Evolutionary conservation across 1,140 invertebrate genomes (phyloP).

Genomic region (Drosophila paulistorum): DNA sequence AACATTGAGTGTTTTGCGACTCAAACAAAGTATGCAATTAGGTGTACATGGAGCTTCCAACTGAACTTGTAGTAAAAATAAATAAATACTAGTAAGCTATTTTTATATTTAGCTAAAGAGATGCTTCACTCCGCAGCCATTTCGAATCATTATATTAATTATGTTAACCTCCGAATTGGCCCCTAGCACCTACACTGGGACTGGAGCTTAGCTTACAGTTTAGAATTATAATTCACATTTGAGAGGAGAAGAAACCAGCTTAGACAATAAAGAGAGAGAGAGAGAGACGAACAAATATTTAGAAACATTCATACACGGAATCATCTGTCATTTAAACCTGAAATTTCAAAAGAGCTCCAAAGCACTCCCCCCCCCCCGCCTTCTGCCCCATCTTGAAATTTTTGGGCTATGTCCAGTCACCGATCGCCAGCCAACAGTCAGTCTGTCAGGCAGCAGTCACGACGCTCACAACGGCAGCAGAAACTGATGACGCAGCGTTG

Average conservation of each 20-base stretch:
- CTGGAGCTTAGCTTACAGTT: slow-evolving; percentile 62
- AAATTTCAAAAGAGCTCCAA: slow-evolving; percentile 55
- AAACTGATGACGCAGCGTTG: slow-evolving; percentile 65
- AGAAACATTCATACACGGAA: slow-evolving; percentile 34
- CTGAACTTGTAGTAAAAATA: not conserved
- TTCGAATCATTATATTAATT: slow-evolving; percentile 51
- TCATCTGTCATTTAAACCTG: slow-evolving; percentile 60
- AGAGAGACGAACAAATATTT: slow-evolving; percentile 26
- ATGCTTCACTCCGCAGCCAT: slow-evolving; percentile 36
- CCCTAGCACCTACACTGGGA: slow-evolving; percentile 24
- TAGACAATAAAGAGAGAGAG: slow-evolving; percentile 14
- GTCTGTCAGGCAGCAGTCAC: not conserved
- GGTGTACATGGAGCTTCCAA: not conserved
- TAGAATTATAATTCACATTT: slow-evolving; percentile 36
- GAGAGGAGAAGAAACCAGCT: slow-evolving; percentile 30
- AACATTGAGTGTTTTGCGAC: not conserved
- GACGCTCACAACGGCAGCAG: slow-evolving; percentile 32
- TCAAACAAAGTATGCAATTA: not conserved
- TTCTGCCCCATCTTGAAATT: slow-evolving; percentile 6
- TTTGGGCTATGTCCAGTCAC: slow-evolving; percentile 37
- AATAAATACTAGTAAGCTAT: not conserved
- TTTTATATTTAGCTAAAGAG: slow-evolving; percentile 16
- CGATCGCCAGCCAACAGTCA: slow-evolving; percentile 30
- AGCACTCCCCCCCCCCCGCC: slow-evolving; percentile 4
- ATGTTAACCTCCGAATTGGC: slow-evolving; percentile 69